phyloP scores from a whole-genome alignment of 2,797 vertebrate species.

The Meriones psammophilus region DNA sequence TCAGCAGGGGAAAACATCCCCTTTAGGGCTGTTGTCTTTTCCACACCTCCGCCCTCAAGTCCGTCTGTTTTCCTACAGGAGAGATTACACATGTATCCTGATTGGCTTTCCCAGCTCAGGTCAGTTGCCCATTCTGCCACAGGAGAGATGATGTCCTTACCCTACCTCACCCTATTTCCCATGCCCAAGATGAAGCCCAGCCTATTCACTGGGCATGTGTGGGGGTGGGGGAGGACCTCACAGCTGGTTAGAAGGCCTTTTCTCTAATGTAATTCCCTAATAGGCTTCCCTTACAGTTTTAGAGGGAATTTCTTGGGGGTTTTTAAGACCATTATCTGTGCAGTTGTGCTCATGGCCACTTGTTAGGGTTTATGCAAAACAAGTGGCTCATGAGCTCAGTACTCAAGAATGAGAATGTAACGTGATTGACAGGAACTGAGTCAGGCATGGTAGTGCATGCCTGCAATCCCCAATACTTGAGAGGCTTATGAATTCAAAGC shows the following conservation, averaged over 20 bases:
- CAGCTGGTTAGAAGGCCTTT: background rate
- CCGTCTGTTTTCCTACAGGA: background rate
- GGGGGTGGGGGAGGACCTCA: background rate
- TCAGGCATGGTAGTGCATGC: background rate
- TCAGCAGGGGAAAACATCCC: background rate
- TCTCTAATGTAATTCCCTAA: background rate
- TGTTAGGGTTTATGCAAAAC: slow-evolving; percentile 3
- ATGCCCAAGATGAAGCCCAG: background rate
- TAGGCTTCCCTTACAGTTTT: background rate
- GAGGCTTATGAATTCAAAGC: background rate
- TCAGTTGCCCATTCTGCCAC: background rate
- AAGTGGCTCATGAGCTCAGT: background rate
- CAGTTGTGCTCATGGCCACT: background rate
- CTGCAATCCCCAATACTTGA: background rate
- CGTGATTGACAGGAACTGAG: background rate
- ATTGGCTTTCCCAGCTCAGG: background rate
- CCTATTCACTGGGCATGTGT: background rate
- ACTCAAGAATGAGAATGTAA: background rate
- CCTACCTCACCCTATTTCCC: background rate
- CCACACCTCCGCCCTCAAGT: background rate
- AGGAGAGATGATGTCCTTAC: background rate
- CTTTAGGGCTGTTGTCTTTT: background rate
- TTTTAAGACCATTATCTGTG: background rate
- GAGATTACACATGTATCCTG: background rate
- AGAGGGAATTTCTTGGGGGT: slow-evolving; percentile 36